Base-by-base conservation (phyloP, 2,797 vertebrate genomes). In the Novumbra hubbsi region DNA sequence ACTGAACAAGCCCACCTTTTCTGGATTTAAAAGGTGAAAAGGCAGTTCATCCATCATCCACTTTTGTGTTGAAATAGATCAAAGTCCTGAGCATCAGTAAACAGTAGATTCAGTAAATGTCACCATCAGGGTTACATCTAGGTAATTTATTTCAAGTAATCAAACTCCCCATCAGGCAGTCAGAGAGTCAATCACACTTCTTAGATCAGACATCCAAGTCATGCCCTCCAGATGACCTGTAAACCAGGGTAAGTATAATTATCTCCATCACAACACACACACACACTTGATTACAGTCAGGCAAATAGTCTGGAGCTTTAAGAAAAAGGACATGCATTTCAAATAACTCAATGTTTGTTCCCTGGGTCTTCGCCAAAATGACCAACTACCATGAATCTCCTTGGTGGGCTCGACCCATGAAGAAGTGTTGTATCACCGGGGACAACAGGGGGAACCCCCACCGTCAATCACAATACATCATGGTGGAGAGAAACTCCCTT, bases 401-500 rank as follows among this genome's bases (percentile, higher is more conserved):
- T 15, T 14, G 66, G 69, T 5, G 41, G 50, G 60, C 7, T 72
- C 68, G 19, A 57, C 71, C 11, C 41, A 27, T 63, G 32, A 48
- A 21, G 50, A 67, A 65, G 69, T 17, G 49, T 60, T 73, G 66
- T 66, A 41, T 77, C 79, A 78, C 50, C 38, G 41, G 1, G 3
- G 67, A 73, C 19, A 49, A 68, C 66, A 7, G 76, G 71, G 71
- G 81, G 71, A 80, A 79, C 64, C 55, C 81, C 71, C 16, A 2
- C 27, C 63, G 21, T 45, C 55, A 70, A 55, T n/a, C 50, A 55
- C 50, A 45, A 11, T 3, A 48, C 73, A 73, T 76, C 71, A 75
- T 50, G 38, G 45, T 28, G 57, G 62, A 76, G 70, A 78, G 64
- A 45, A 65, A 73, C 68, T 75, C 69, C 78, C 60, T 73, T 67